phyloP scores from a whole-genome alignment of 1,140 invertebrate species.

The Cryptotermes secundus region DNA sequence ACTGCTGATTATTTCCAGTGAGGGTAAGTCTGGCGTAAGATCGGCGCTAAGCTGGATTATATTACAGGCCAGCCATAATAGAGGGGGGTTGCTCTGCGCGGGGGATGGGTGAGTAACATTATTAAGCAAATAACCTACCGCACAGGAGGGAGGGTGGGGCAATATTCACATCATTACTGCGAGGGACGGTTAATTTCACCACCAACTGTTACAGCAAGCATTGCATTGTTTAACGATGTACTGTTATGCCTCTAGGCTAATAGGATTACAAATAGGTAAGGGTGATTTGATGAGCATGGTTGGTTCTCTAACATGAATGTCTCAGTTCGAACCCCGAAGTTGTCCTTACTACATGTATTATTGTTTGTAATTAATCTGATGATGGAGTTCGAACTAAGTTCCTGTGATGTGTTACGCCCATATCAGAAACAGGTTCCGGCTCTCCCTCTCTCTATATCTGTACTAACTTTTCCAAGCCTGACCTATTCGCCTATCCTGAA shows the following conservation, averaged over 20 bases:
- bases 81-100: not conserved
- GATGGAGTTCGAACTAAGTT: too few species aligned
- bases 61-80: not conserved
- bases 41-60: not conserved
- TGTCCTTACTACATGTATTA: not conserved
- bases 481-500: too few species aligned
- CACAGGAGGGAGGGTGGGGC: not conserved
- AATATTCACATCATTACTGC: not conserved
- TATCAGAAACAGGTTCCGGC: too few species aligned
- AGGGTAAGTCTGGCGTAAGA: not conserved
- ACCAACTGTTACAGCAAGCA: slow-evolving; percentile 5
- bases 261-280: not conserved
- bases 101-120: not conserved
- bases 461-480: too few species aligned
- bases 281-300: not conserved
- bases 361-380: too few species aligned
- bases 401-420: too few species aligned
- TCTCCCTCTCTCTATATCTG: too few species aligned
- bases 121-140: slow-evolving; percentile 10
- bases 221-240: slow-evolving; percentile 20
- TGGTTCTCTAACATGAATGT: not conserved
- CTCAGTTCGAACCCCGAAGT: not conserved
- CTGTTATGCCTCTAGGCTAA: not conserved
- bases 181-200: slow-evolving; percentile 11
- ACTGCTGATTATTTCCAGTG: not conserved